Base-by-base conservation (phyloP, 2,888 invertebrate genomes). In the Ashinkailepas kermadecensis region DNA sequence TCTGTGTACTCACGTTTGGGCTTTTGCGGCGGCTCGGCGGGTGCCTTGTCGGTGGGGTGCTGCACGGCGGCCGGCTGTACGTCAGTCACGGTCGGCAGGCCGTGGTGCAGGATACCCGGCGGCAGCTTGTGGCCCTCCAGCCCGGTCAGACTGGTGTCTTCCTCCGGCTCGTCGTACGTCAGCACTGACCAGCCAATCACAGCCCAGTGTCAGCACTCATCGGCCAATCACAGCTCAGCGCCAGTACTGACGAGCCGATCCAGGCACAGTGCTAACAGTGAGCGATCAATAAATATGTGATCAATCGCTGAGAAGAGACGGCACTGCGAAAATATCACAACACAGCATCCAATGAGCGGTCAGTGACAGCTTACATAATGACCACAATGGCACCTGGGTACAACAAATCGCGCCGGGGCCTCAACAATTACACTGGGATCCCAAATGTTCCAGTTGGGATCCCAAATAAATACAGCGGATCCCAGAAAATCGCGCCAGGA, bases 81-180 rank as follows among this genome's bases (percentile, higher is more conserved):
- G 89, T 96, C 95, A 90, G 96, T 96, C 86, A 97, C 96, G 84
- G 96, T 96, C 64, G 98, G 97, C 89, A 98, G 91, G 83, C 96
- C 96, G 87, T 95, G 95, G 57, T 95, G 95, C 85, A 96, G 91
- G 86, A 95, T 95, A 79, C 96, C 96, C 8, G 96, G 96, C 15
- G 95, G 95, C 85, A 96, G 91, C 87, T 95, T 21, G 58, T 25
- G 58, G 15, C 58, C 57, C 81, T 84, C 84, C 59, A 84, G 82
- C 80, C 82, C 81, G 21, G 83, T 84, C 64, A 84, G 82, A 15
- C 83, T 83, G 78, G 82, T 81, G 80, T 84, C 84, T 81, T 84
- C 84, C 65, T 84, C 97, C 85, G 85, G 85, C 91, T 95, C 96
- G 92, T 94, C 95, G 95, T 95, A 97, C 92, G 96, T 96, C 93